Percentiles rank a stretch among this genome's conserved stretches.
Evolutionary conservation across 2,113 vertebrate genomes (phyloP).

Genomic region (Bolborhynchus lineola): DNA sequence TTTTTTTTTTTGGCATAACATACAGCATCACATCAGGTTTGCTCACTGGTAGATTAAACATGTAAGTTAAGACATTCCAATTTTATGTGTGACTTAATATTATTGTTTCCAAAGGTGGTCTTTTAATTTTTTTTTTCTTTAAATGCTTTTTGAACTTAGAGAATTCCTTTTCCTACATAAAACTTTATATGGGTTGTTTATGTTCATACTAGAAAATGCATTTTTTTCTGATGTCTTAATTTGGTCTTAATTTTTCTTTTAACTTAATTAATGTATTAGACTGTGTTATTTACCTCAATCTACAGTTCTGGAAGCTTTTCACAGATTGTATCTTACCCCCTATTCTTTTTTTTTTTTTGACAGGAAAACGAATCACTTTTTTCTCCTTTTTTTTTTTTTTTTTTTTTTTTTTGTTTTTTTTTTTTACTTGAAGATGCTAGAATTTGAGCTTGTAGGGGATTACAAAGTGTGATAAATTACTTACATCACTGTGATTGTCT

Average conservation of each 20-base stretch:
- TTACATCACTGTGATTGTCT: not conserved
- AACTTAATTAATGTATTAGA: not conserved
- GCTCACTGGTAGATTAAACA: not conserved
- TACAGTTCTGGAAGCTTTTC: not conserved
- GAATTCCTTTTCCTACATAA: not conserved
- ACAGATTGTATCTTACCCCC: not conserved
- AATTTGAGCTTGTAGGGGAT: not conserved
- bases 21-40: not conserved
- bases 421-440: not conserved
- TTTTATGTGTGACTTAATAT: not conserved
- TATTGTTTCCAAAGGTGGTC: not conserved
- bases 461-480: not conserved
- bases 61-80: fast-evolving
- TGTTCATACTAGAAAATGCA: not conserved
- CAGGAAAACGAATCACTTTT: not conserved
- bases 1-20: not conserved
- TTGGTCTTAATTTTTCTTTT: not conserved
- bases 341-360: not conserved
- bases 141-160: not conserved
- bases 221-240: not conserved
- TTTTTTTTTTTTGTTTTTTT: not conserved
- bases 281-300: not conserved
- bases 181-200: not conserved
- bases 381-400: not conserved
- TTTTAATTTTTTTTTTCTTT: not conserved